These are phyloP conservation scores for Catharus fuscescens DNA, from an alignment of 2,113 vertebrate species.

Conservation along the genomic window DNA sequence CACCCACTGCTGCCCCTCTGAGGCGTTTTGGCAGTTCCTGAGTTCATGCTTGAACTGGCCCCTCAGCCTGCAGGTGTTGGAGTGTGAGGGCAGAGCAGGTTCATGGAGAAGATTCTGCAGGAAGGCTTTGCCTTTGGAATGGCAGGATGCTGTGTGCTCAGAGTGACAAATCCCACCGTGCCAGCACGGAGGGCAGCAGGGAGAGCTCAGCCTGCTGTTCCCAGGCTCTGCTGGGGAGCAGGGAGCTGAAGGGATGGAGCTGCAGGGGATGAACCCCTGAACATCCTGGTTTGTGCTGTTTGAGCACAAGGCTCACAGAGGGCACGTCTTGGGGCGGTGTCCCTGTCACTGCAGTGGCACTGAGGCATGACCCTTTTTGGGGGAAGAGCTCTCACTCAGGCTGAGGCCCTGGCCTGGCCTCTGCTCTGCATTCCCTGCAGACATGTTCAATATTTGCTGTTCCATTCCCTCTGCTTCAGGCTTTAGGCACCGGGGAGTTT, in stretches of 20 bases:
- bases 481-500: background rate
- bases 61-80: background rate
- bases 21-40: background rate
- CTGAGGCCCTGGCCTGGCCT: background rate
- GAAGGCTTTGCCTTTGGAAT: background rate
- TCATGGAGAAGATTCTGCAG: fast-evolving
- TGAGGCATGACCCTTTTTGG: too few species aligned
- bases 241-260: background rate
- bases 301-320: background rate
- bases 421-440: background rate
- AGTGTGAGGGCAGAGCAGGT: fast-evolving
- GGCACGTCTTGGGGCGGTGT: fast-evolving
- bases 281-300: fast-evolving
- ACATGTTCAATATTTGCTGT: background rate
- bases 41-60: too few species aligned
- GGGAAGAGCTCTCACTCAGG: fast-evolving
- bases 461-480: fast-evolving
- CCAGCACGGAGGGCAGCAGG: background rate
- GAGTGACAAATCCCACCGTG: fast-evolving
- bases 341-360: background rate
- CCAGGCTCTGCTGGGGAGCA: fast-evolving
- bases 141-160: too few species aligned
- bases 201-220: background rate
- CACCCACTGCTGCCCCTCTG: background rate
- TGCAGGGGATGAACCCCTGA: background rate